Evolutionary conservation across 2,888 invertebrate species (phyloP).

Genomic region (Ametastegia equiseti): DNA sequence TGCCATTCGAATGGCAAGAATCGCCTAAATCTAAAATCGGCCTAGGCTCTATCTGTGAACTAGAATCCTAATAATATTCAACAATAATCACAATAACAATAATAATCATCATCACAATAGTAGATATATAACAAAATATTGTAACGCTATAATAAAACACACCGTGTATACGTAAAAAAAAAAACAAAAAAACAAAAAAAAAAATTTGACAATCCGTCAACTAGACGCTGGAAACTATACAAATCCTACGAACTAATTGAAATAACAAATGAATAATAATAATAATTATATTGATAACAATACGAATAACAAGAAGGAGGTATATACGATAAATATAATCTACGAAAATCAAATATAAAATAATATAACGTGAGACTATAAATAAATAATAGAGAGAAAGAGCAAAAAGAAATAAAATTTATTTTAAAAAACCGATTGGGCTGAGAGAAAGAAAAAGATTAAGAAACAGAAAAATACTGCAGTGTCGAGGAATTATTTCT

Average conservation of each 20-base stretch:
- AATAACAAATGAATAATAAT: neutral
- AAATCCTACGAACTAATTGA: constrained; percentile 46
- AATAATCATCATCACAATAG: constrained; percentile 11
- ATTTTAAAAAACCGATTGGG: too few species aligned
- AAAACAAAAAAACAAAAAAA: too few species aligned
- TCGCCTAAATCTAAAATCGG: constrained; percentile 45
- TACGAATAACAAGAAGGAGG: neutral
- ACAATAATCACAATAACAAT: neutral
- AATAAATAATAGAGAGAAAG: neutral
- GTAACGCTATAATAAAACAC: constrained; percentile 48
- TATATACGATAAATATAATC: neutral
- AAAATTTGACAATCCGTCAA: constrained; percentile 73
- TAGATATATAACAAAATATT: constrained; percentile 11
- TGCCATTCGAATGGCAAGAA: constrained; percentile 46
- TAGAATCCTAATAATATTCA: neutral
- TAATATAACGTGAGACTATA: neutral
- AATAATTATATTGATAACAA: neutral
- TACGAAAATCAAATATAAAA: neutral
- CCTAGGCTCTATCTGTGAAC: constrained; percentile 38
- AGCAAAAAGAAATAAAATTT: neutral
- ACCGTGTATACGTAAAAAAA: constrained; percentile 71
- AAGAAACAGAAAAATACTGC: neutral
- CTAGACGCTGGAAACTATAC: constrained; percentile 52
- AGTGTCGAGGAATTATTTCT: constrained; percentile 24
- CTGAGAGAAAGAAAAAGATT: neutral